Conservation (phyloP, 2,113 vertebrate species). For the Lophotis ruficrista region DNA sequence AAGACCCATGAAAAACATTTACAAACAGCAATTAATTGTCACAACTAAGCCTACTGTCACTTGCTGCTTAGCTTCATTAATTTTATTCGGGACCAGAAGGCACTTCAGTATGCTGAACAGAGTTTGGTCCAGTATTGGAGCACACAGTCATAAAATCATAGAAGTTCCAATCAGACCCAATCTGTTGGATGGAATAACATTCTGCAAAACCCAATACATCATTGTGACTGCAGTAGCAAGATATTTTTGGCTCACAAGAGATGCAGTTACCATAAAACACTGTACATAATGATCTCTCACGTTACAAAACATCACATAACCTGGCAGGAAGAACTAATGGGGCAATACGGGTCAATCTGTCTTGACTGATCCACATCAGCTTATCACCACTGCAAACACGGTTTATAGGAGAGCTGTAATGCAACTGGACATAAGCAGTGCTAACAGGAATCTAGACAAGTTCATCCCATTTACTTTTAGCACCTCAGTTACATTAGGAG, state of each 20-base stretch:
- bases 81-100: neutral
- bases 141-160: no score
- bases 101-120: neutral
- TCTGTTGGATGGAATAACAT: neutral
- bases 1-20: neutral
- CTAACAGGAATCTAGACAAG: neutral
- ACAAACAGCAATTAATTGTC: neutral
- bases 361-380: neutral
- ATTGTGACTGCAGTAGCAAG: neutral
- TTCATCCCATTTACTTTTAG: neutral
- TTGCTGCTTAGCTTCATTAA: neutral
- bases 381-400: neutral
- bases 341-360: neutral
- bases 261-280: neutral
- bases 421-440: neutral
- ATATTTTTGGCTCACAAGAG: neutral
- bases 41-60: neutral
- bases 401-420: neutral
- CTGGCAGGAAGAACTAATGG: neutral
- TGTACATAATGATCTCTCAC: neutral
- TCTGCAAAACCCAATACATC: neutral
- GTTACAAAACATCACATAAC: neutral
- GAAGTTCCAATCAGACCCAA: no score
- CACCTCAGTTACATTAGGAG: neutral
- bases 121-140: rapidly evolving